phyloP scores from a whole-genome alignment of 2,888 invertebrate species.

The Drosophila melanosoma region DNA sequence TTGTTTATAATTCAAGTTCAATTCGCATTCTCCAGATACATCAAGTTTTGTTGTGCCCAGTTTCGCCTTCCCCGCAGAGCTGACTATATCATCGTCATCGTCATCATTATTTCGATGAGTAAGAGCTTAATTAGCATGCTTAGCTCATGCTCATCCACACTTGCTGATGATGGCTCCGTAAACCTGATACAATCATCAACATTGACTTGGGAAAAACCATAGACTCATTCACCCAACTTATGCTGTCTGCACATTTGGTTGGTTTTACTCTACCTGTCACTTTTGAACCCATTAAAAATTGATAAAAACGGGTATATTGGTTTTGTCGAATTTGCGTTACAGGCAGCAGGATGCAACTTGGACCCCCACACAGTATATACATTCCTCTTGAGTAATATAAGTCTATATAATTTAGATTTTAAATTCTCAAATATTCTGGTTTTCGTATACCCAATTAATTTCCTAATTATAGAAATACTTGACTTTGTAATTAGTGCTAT shows the following conservation, averaged over 20 bases:
- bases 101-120: constrained; percentile 41
- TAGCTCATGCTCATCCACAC: constrained; percentile 43
- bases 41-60: neutral
- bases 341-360: neutral
- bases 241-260: neutral
- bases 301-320: neutral
- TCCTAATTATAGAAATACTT: too few relatives aligned
- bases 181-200: constrained; percentile 27
- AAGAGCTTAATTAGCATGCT: constrained; percentile 58
- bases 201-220: constrained; percentile 16
- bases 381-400: too few relatives aligned
- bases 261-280: neutral
- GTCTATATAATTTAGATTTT: neutral
- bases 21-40: constrained; percentile 62
- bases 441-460: neutral
- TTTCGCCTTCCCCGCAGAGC: neutral
- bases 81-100: constrained; percentile 18
- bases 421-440: neutral
- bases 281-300: neutral
- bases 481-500: too few relatives aligned
- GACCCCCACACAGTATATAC: neutral
- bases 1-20: constrained; percentile 72
- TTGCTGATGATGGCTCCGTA: constrained; percentile 20
- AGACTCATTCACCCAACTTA: constrained; percentile 17
- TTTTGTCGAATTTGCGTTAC: neutral